These are phyloP conservation scores for Campoletis sonorensis DNA, from an alignment of 1,140 invertebrate genomes.

Conservation along the genomic window DNA sequence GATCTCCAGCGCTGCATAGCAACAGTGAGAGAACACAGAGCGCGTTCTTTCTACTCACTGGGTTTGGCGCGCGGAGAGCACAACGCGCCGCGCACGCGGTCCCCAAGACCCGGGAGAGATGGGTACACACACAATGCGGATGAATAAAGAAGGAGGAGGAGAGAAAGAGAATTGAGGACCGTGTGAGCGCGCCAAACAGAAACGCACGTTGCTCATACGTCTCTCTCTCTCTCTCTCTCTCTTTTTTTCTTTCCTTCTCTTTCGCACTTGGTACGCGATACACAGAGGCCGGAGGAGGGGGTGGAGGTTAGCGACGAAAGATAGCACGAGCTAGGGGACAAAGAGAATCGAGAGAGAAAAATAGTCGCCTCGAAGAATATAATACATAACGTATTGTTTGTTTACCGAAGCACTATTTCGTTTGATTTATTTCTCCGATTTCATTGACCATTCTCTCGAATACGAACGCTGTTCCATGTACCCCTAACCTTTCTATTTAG, in stretches of 20 bases:
- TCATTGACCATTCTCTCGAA: no score
- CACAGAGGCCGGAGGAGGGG: not conserved
- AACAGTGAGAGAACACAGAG: constrained; percentile 59
- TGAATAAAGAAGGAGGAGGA: constrained; percentile 50
- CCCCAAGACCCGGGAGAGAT: constrained; percentile 44
- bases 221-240: no score
- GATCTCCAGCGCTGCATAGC: constrained; percentile 62
- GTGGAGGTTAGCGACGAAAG: not conserved
- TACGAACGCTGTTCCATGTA: no score
- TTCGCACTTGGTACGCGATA: not conserved
- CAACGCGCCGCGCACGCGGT: constrained; percentile 16
- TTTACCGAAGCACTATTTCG: not conserved
- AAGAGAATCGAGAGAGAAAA: constrained; percentile 35
- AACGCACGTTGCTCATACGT: constrained; percentile 32
- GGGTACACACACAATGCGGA: constrained; percentile 45
- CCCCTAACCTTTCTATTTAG: no score
- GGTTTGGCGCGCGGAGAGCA: constrained; percentile 24
- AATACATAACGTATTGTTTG: not conserved
- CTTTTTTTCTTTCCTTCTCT: not conserved
- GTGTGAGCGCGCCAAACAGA: constrained; percentile 34
- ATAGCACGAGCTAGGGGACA: constrained; percentile 6
- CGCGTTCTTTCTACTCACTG: constrained; percentile 51
- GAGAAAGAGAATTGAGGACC: constrained; percentile 17
- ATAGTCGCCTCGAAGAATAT: not conserved
- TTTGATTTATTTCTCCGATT: no score